Conservation (phyloP, 2,113 vertebrate species). For the Xyliphius kryptos region DNA sequence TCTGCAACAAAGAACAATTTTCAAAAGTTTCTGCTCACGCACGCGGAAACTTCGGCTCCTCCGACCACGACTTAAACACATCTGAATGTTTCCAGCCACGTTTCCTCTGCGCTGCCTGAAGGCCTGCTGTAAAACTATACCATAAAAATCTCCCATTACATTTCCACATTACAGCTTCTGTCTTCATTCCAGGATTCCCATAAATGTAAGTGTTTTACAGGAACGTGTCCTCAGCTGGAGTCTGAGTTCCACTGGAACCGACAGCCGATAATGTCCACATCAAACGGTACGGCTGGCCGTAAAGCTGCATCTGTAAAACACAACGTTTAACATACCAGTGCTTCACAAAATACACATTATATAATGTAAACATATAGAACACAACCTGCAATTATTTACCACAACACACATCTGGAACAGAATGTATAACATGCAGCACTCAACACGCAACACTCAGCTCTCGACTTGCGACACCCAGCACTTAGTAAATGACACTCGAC, state of each 20-base stretch:
- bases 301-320: too few relatives aligned
- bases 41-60: slow-evolving; percentile 23
- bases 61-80: slow-evolving; percentile 14
- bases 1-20: slow-evolving; percentile 6
- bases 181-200: background rate
- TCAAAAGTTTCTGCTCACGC: slow-evolving; percentile 17
- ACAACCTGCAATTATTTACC: too few relatives aligned
- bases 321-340: too few relatives aligned
- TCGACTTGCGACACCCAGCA: too few relatives aligned
- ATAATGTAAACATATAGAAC: too few relatives aligned
- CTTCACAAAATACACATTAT: too few relatives aligned
- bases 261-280: background rate
- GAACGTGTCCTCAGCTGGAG: background rate
- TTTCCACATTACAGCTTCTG: slow-evolving; percentile 3
- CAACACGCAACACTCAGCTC: too few relatives aligned
- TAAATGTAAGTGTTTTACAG: background rate
- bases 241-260: background rate
- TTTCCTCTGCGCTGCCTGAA: slow-evolving; percentile 10
- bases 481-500: too few relatives aligned
- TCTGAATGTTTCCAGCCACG: slow-evolving; percentile 18
- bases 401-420: too few relatives aligned
- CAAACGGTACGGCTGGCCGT: too few relatives aligned
- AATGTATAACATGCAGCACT: too few relatives aligned
- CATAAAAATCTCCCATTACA: slow-evolving; percentile 10
- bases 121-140: slow-evolving; percentile 16